These are phyloP conservation scores for Mechanitis mazaeus DNA, from an alignment of 2,888 invertebrate species.

Conservation along the genomic window DNA sequence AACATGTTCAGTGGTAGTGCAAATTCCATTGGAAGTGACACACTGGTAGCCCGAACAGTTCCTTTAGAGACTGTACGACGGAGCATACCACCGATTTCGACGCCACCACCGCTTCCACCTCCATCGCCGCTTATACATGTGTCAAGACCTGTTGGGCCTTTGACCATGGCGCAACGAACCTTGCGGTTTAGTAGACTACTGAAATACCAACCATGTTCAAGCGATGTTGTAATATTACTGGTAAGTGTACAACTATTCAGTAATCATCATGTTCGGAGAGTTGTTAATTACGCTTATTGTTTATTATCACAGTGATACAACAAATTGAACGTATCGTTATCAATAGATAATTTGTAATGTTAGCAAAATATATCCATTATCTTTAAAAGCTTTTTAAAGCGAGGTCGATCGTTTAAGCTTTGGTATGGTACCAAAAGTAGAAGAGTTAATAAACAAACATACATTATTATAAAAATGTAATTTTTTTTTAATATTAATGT, in stretches of 20 bases:
- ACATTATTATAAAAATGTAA: too few species aligned
- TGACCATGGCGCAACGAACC: constrained; percentile 83
- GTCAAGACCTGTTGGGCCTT: constrained; percentile 69
- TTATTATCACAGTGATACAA: neutral
- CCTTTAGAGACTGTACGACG: constrained; percentile 83
- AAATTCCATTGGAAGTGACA: constrained; percentile 84
- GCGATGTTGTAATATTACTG: constrained; percentile 63
- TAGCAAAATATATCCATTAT: constrained; percentile 10
- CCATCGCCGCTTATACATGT: constrained; percentile 65
- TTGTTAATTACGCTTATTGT: neutral
- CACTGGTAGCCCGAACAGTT: constrained; percentile 82
- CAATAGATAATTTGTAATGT: constrained; percentile 12
- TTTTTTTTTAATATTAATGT: too few species aligned
- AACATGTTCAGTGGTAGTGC: constrained; percentile 84
- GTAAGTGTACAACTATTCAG: constrained; percentile 45
- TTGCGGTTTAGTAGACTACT: constrained; percentile 81
- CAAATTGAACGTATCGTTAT: constrained; percentile 9
- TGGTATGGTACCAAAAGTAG: too few species aligned
- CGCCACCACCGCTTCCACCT: constrained; percentile 58
- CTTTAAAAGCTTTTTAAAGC: constrained; percentile 17
- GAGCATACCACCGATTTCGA: constrained; percentile 62
- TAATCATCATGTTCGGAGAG: neutral
- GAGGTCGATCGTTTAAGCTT: neutral
- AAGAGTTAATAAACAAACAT: too few species aligned
- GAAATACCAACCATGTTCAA: constrained; percentile 79